These are phyloP conservation scores for Aphidius colemani DNA, from an alignment of 2,888 invertebrate genomes.

Conservation along the genomic window DNA sequence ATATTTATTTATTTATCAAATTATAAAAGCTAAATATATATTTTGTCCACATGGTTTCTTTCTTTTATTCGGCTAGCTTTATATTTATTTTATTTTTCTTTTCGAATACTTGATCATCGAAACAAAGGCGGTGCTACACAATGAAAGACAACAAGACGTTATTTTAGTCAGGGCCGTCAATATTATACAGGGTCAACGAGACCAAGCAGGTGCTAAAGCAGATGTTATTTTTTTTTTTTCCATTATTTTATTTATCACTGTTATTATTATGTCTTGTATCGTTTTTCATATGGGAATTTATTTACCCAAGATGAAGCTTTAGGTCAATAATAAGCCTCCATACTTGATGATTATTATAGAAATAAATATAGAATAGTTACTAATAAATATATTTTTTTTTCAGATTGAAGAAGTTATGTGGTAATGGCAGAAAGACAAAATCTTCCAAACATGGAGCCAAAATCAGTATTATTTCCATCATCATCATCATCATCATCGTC, in stretches of 20 bases:
- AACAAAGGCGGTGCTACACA: slow-evolving; percentile 6
- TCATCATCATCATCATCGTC: slow-evolving; percentile 16
- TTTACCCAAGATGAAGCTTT: background rate
- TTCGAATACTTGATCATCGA: slow-evolving; percentile 8
- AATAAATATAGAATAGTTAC: background rate
- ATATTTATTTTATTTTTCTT: too few species aligned
- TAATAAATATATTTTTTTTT: slow-evolving; percentile 11
- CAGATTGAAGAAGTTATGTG: slow-evolving; percentile 46
- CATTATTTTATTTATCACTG: slow-evolving; percentile 9
- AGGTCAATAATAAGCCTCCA: too few species aligned
- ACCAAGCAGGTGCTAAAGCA: slow-evolving; percentile 35
- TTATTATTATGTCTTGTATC: background rate
- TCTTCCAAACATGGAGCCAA: slow-evolving; percentile 47
- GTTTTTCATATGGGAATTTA: background rate
- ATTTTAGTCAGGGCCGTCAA: slow-evolving; percentile 18
- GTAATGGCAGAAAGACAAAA: slow-evolving; percentile 55
- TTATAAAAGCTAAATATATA: too few species aligned
- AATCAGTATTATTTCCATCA: slow-evolving; percentile 37
- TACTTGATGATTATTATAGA: background rate
- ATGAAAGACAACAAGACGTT: background rate
- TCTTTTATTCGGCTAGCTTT: background rate
- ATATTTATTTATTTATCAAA: slow-evolving; percentile 1
- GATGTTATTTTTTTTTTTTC: slow-evolving; percentile 27
- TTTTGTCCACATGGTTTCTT: background rate
- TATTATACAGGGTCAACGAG: slow-evolving; percentile 13